These are phyloP conservation scores for Hemaris fuciformis DNA, from an alignment of 2,888 invertebrate species.

Conservation along the genomic window DNA sequence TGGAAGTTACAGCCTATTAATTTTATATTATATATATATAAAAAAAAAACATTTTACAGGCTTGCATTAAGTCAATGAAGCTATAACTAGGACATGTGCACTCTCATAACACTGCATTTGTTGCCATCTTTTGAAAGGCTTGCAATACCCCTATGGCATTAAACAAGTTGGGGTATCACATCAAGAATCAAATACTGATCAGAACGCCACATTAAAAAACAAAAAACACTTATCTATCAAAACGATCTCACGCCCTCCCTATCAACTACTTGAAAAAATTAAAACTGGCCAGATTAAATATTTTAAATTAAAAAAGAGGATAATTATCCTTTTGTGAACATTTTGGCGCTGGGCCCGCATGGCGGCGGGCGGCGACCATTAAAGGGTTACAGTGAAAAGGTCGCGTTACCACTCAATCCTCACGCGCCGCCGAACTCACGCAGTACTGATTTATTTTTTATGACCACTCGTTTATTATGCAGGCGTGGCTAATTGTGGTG, in stretches of 20 bases:
- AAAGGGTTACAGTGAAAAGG: constrained; percentile 33
- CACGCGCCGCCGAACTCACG: constrained; percentile 40
- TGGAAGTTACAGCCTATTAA: too few relatives aligned
- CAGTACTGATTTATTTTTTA: constrained; percentile 69
- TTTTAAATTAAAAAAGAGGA: constrained; percentile 4
- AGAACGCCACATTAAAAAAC: too few relatives aligned
- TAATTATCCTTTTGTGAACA: background rate
- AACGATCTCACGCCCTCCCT: background rate
- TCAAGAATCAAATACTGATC: too few relatives aligned
- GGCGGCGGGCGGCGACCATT: constrained; percentile 31
- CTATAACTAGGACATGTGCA: too few relatives aligned
- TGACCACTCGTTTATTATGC: constrained; percentile 57
- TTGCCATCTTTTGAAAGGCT: too few relatives aligned
- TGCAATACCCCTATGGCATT: too few relatives aligned
- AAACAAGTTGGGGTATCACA: too few relatives aligned
- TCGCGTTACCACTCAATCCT: constrained; percentile 53
- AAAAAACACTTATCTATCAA: background rate
- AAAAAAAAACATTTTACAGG: too few relatives aligned
- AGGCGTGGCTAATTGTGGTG: constrained; percentile 61
- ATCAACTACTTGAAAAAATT: background rate
- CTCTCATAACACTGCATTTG: too few relatives aligned
- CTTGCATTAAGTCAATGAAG: too few relatives aligned
- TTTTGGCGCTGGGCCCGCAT: constrained; percentile 46
- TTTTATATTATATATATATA: too few relatives aligned
- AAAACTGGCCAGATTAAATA: background rate